Conservation (phyloP, 2,888 invertebrate species). For the Thyatira batis region DNA sequence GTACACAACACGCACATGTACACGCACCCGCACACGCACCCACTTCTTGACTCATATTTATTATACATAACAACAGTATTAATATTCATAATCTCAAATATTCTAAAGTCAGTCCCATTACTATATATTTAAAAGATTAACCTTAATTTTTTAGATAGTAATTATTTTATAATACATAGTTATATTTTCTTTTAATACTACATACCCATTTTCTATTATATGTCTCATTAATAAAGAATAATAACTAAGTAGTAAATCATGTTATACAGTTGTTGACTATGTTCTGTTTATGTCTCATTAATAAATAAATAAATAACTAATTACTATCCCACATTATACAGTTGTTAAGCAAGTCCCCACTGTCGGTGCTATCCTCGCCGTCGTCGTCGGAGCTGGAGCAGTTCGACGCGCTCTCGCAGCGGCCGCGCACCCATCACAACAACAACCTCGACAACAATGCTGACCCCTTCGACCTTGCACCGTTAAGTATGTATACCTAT, state of each 20-base stretch:
- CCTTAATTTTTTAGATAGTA: no score
- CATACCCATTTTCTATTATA: no score
- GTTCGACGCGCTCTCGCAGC: constrained; percentile 92
- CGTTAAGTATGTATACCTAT: no score
- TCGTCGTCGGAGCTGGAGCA: constrained; percentile 90
- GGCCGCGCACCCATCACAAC: constrained; percentile 74
- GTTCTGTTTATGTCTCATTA: background rate
- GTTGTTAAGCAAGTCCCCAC: constrained; percentile 62
- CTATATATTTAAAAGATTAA: no score
- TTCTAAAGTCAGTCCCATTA: no score
- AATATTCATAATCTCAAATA: no score
- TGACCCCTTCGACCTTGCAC: constrained; percentile 88
- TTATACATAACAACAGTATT: no score
- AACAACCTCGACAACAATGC: constrained; percentile 46
- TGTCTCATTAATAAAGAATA: no score
- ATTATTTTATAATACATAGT: no score
- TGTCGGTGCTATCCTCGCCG: constrained; percentile 72
- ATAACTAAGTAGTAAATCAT: background rate
- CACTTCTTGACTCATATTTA: no score
- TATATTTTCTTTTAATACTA: no score
- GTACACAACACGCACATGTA: background rate
- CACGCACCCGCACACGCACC: no score
- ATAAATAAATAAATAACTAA: background rate
- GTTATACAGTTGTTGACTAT: background rate
- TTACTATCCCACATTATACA: background rate